Conservation (phyloP, 2,113 vertebrate species). For the Colistium nudipinnis region DNA sequence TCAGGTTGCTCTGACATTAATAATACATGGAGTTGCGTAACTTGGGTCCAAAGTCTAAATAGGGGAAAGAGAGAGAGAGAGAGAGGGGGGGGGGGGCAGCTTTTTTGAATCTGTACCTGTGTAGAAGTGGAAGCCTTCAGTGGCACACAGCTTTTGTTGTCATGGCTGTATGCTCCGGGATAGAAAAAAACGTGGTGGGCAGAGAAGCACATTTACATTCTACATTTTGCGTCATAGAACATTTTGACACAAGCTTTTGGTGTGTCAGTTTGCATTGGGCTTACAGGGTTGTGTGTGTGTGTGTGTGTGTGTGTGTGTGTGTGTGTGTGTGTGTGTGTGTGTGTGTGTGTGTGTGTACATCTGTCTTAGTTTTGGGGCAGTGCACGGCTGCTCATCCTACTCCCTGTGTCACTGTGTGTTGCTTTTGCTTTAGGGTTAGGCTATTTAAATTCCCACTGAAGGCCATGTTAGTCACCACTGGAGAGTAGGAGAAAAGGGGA, state of each 20-base stretch:
- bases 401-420: conserved; percentile 58
- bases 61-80: too few relatives aligned
- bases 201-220: conserved; percentile 24
- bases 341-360: background rate
- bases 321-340: conserved; percentile 5
- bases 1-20: conserved; percentile 15
- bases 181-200: background rate
- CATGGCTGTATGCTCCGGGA: conserved; percentile 7
- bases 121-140: background rate
- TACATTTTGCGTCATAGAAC: conserved; percentile 29
- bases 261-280: conserved; percentile 62
- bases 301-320: background rate
- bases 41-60: background rate
- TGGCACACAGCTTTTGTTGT: conserved; percentile 22
- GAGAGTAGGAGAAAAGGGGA: conserved; percentile 30
- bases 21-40: conserved; percentile 14
- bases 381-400: conserved; percentile 27
- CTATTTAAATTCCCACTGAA: conserved; percentile 78
- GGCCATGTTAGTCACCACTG: conserved; percentile 70
- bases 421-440: conserved; percentile 65
- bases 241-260: conserved; percentile 60
- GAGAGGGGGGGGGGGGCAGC: background rate
- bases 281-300: conserved; percentile 17
- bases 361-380: conserved; percentile 24
- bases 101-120: background rate